phyloP scores from a whole-genome alignment of 2,113 vertebrate species.

The Notothenia coriiceps region DNA sequence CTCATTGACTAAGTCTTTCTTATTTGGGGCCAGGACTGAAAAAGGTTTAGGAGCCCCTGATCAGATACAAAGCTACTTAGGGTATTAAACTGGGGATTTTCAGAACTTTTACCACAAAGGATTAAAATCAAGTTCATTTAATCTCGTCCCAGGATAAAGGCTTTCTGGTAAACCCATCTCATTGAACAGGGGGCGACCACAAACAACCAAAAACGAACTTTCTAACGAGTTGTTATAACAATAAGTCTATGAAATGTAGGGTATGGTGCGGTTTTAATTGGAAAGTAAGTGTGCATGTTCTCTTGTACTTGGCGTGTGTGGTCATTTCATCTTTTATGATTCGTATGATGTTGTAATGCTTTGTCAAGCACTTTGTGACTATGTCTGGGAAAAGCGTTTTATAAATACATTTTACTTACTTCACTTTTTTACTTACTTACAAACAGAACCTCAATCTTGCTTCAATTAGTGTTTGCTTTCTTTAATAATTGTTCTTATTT shows the following conservation, averaged over 20 bases:
- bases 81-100: slow-evolving; percentile 63
- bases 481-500: background rate
- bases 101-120: slow-evolving; percentile 65
- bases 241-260: slow-evolving; percentile 1
- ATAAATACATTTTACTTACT: no score
- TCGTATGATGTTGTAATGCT: no score
- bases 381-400: no score
- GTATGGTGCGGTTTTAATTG: background rate
- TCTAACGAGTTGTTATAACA: slow-evolving; percentile 37
- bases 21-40: slow-evolving; percentile 56
- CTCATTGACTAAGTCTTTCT: slow-evolving; percentile 52
- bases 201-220: background rate
- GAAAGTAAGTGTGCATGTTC: background rate
- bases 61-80: slow-evolving; percentile 72
- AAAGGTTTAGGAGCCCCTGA: slow-evolving; percentile 56
- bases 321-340: no score
- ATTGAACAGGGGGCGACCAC: background rate
- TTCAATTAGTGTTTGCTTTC: background rate
- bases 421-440: no score
- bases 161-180: slow-evolving; percentile 31
- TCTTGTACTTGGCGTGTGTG: no score
- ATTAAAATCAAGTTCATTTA: slow-evolving; percentile 69
- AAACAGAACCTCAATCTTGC: background rate
- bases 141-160: slow-evolving; percentile 55
- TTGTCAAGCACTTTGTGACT: no score